phyloP scores from a whole-genome alignment of 2,888 invertebrate genomes.

The Ommatoiulus sabulosus region DNA sequence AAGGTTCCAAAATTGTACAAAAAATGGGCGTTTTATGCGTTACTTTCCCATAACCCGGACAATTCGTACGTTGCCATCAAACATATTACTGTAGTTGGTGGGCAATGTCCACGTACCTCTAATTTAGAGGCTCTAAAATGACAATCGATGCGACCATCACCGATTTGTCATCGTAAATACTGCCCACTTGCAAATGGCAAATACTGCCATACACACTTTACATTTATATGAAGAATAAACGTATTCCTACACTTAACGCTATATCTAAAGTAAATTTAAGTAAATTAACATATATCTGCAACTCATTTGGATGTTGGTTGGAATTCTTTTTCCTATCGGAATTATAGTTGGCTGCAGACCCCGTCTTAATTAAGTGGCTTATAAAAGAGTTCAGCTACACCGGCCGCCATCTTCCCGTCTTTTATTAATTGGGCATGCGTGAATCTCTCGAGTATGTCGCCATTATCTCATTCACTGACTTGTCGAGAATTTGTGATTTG shows the following conservation, averaged over 20 bases:
- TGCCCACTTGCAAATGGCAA: no score
- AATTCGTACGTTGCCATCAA: not conserved
- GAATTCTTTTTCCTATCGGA: no score
- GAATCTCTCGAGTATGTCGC: not conserved
- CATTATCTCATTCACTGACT: conserved; percentile 20
- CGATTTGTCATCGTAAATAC: no score
- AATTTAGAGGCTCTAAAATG: no score
- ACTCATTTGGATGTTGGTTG: no score
- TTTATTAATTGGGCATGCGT: not conserved
- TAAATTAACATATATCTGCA: no score
- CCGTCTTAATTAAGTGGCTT: not conserved
- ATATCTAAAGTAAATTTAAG: no score
- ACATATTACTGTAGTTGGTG: not conserved
- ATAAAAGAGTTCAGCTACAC: not conserved
- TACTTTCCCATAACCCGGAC: not conserved
- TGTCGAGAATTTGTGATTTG: not conserved
- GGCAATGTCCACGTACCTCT: not conserved
- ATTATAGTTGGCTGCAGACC: not conserved
- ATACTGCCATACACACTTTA: no score
- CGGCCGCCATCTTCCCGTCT: not conserved
- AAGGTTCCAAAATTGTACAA: not conserved
- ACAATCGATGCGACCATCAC: no score
- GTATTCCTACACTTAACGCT: no score
- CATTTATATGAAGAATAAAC: no score
- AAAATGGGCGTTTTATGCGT: not conserved